phyloP scores from a whole-genome alignment of 2,113 vertebrate genomes.

The Callaeas wilsoni region DNA sequence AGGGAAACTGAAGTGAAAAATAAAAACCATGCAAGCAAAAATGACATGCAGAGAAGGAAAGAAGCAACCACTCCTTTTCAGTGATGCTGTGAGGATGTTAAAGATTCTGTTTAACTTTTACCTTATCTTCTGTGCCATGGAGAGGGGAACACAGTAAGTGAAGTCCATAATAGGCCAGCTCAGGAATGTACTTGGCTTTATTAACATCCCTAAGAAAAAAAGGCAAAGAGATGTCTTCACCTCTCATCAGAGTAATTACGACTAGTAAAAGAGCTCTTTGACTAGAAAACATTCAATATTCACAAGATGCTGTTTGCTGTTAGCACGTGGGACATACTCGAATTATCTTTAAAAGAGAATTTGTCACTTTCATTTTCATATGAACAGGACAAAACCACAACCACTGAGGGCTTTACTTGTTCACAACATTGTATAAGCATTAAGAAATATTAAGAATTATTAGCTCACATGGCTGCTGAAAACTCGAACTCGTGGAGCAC shows the following conservation, averaged over 20 bases:
- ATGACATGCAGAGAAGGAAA: accelerated
- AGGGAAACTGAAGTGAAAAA: neutral
- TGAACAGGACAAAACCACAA: neutral
- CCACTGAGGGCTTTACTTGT: neutral
- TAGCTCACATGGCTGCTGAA: slow-evolving; percentile 52
- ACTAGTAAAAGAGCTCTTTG: neutral
- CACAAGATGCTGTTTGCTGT: neutral
- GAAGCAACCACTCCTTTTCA: neutral
- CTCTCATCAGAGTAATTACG: neutral
- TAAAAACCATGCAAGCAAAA: neutral
- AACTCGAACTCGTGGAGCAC: neutral
- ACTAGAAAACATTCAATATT: neutral
- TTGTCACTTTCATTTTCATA: neutral
- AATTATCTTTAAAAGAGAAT: neutral
- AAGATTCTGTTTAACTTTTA: slow-evolving; percentile 38
- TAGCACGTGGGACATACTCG: neutral
- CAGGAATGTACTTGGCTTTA: neutral
- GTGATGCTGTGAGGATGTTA: neutral
- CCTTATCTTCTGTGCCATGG: slow-evolving; percentile 11
- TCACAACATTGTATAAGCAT: neutral
- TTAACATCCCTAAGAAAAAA: slow-evolving; percentile 54
- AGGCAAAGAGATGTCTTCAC: neutral
- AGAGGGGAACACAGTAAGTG: neutral
- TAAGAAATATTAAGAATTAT: neutral
- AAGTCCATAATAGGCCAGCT: neutral